Evolutionary conservation across 2,888 invertebrate species (phyloP).

Genomic region (Caenorhabditis japonica): DNA sequence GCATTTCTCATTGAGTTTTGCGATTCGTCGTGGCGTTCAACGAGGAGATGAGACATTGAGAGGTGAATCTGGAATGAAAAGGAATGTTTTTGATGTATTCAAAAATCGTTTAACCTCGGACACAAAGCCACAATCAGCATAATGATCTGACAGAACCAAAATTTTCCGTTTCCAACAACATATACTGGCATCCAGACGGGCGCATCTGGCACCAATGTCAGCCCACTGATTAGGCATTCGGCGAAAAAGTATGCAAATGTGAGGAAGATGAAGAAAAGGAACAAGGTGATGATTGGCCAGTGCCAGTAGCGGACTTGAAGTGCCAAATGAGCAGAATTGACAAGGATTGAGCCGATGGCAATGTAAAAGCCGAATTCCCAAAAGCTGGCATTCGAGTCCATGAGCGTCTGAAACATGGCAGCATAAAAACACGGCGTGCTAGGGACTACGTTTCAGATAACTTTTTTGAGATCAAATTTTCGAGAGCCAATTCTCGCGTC

Average conservation of each 20-base stretch:
- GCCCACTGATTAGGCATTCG: slow-evolving; percentile 5
- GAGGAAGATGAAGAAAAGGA: slow-evolving; percentile 63
- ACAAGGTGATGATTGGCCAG: slow-evolving; percentile 49
- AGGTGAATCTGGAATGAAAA: slow-evolving; percentile 36
- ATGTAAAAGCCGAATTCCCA: slow-evolving; percentile 92
- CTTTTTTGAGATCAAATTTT: no score
- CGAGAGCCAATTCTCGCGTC: no score
- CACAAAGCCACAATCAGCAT: slow-evolving; percentile 55
- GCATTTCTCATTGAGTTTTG: neutral
- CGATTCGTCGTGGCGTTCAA: slow-evolving; percentile 2
- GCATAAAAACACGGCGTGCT: no score
- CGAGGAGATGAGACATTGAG: slow-evolving; percentile 27
- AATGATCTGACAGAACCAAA: slow-evolving; percentile 56
- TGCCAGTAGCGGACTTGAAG: slow-evolving; percentile 92
- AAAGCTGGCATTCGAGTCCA: slow-evolving; percentile 82
- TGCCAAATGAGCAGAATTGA: slow-evolving; percentile 89
- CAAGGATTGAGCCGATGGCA: slow-evolving; percentile 88
- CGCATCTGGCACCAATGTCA: slow-evolving; percentile 49
- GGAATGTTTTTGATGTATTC: no score
- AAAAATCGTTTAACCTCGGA: no score
- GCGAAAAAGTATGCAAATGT: slow-evolving; percentile 53
- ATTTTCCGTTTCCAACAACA: slow-evolving; percentile 42
- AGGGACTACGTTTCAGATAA: no score
- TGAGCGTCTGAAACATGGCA: slow-evolving; percentile 71
- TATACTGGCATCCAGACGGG: slow-evolving; percentile 55